phyloP scores from a whole-genome alignment of 2,113 vertebrate genomes.

The Protomyctophum bolini region DNA sequence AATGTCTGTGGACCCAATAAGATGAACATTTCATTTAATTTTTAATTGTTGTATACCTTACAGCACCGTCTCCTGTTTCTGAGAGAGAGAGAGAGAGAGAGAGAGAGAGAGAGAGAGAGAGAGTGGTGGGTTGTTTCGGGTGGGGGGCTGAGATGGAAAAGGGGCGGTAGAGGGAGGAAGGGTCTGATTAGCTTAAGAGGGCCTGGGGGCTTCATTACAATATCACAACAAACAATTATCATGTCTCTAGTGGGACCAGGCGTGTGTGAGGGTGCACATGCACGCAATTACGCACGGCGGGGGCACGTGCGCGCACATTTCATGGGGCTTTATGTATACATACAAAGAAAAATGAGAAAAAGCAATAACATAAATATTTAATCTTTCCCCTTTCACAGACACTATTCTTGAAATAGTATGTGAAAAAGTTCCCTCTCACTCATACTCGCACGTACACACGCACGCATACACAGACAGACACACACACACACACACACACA shows the following conservation, averaged over 20 bases:
- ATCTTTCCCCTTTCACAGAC: too few relatives aligned
- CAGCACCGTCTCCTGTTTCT: too few relatives aligned
- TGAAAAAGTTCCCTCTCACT: too few relatives aligned
- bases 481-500: conserved; percentile 11
- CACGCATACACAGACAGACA: conserved; percentile 15
- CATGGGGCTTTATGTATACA: neutral
- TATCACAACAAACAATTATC: conserved; percentile 81
- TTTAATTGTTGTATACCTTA: too few relatives aligned
- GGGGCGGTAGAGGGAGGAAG: neutral
- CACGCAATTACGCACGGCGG: conserved; percentile 12
- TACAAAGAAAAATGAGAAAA: neutral
- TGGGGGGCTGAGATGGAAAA: too few relatives aligned
- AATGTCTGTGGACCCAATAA: too few relatives aligned
- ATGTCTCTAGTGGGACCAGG: conserved; percentile 54
- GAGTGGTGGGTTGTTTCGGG: neutral
- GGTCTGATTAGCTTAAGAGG: conserved; percentile 70
- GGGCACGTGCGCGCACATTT: neutral
- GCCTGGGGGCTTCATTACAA: conserved; percentile 73
- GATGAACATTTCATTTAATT: too few relatives aligned
- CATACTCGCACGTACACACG: neutral
- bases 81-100: conserved; percentile 6
- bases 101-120: conserved; percentile 1
- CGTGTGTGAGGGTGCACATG: conserved; percentile 12
- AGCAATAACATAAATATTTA: neutral
- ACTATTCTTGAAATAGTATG: too few relatives aligned